Evolutionary conservation across 2,113 vertebrate genomes (phyloP), one percentile per base, ranked within the genome.

Genomic region (Mohoua ochrocephala): DNA sequence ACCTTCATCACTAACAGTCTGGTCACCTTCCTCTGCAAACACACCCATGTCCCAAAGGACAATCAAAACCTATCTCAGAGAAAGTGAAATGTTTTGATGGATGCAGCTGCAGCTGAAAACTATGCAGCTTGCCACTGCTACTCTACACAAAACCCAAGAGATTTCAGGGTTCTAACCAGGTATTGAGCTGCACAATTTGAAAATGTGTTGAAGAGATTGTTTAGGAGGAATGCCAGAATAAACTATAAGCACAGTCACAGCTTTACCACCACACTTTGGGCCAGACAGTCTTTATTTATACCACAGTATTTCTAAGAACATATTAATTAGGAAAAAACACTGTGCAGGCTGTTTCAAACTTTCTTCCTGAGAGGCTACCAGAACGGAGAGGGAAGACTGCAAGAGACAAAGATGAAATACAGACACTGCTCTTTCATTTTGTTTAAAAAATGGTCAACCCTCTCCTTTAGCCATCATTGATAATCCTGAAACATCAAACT

Each of bases 1-100:
- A 88, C 5, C 23, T 63, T 64, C 42, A 45, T 31, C 49, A 54
- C 14, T 21, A 91, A 21, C 37, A 60, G 19, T 22, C 26, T 56
- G 41, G 28, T 53, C 63, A 69, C n/a, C 4, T 20, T 9, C 9
- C 15, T 9, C 19, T 39, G 60, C 44, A 64, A 80, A 73, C 4
- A n/a, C 3, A 8, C 6, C 9, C 3, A 27, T 0, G 1, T 6
- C 11, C 12, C 14, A 45, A 9, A 14, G 28, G 42, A 65, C 16
- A 74, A 45, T 13, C 4, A 65, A 79, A 93, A 89, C 7, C 60
- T 56, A 15, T 17, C 52, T 65, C n/a, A 44, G 26, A 11, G 0
- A 56, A 60, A 61, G 8, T 35, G 15, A 54, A 64, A 79, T 5
- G 14, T 61, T 73, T 74, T 6, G 7, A 76, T 33, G 39, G 23